Conservation (phyloP, 2,113 vertebrate genomes). For the Strigops habroptila region DNA sequence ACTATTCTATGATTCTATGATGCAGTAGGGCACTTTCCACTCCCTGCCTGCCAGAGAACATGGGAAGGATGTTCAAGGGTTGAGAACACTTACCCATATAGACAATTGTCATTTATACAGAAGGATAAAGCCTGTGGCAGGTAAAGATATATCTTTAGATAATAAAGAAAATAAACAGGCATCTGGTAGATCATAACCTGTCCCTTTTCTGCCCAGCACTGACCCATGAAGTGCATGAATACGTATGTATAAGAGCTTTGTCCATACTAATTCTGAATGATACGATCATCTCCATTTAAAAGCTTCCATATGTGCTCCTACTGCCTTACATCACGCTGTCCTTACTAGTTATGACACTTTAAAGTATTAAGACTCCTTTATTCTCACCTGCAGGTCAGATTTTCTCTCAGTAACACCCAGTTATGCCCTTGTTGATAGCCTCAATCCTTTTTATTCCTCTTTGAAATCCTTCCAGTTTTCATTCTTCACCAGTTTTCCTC, state of each 20-base stretch:
- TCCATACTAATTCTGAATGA: background rate
- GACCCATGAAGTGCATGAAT: background rate
- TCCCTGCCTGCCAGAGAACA: background rate
- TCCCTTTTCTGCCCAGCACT: background rate
- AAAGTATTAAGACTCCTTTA: background rate
- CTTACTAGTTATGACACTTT: background rate
- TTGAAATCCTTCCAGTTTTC: background rate
- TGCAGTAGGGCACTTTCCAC: background rate
- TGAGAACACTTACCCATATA: background rate
- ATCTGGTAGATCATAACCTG: background rate
- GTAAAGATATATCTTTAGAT: background rate
- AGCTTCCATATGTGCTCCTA: background rate
- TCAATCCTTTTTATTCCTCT: background rate
- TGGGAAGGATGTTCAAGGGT: background rate
- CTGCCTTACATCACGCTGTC: background rate
- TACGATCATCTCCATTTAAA: background rate
- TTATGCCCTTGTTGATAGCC: accelerated
- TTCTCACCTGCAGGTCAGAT: background rate
- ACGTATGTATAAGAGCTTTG: background rate
- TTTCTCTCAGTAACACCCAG: background rate
- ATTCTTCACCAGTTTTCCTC: background rate
- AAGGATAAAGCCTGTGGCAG: background rate
- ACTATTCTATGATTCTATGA: too few relatives aligned
- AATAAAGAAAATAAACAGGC: background rate
- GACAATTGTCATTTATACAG: background rate